Percentiles rank a stretch among this genome's conserved stretches.
phyloP scores from a whole-genome alignment of 2,113 vertebrate species.

The Cinclus mexicanus region DNA sequence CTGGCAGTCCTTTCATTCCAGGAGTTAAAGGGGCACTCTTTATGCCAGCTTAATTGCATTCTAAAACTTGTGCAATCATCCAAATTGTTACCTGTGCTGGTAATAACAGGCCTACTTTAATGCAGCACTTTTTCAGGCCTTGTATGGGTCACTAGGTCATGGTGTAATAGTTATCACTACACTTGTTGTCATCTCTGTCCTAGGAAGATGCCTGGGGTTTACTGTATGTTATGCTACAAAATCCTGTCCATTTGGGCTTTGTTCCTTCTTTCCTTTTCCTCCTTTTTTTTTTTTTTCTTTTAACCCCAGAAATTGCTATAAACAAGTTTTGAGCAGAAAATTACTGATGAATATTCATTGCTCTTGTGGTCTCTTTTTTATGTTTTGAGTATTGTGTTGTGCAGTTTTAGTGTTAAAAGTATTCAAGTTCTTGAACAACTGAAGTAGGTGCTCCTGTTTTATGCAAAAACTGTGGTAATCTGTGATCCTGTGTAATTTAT shows the following conservation, averaged over 20 bases:
- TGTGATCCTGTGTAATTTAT: constrained; percentile 35
- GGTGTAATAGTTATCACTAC: neutral
- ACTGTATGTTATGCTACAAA: neutral
- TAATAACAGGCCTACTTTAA: neutral
- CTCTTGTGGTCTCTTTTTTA: neutral
- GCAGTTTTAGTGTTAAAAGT: neutral
- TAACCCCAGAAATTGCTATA: neutral
- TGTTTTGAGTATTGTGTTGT: neutral
- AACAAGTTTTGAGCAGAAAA: neutral
- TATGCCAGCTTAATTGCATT: neutral
- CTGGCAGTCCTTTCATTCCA: neutral
- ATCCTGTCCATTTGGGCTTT: neutral
- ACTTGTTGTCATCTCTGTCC: neutral
- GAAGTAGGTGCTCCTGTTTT: neutral
- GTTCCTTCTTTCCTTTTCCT: neutral
- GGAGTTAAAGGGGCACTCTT: neutral
- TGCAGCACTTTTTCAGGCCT: neutral
- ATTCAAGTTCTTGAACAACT: neutral
- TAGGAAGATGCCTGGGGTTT: neutral
- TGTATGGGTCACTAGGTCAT: neutral
- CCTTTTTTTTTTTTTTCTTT: neutral
- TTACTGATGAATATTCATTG: neutral
- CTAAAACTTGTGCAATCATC: neutral
- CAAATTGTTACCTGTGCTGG: neutral
- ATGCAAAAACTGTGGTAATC: neutral